A percentile compares a stretch with the other conserved stretches of the same genome.
Conservation (phyloP, 1,140 invertebrate genomes). For the Ceratoteleas bidentatus region DNA sequence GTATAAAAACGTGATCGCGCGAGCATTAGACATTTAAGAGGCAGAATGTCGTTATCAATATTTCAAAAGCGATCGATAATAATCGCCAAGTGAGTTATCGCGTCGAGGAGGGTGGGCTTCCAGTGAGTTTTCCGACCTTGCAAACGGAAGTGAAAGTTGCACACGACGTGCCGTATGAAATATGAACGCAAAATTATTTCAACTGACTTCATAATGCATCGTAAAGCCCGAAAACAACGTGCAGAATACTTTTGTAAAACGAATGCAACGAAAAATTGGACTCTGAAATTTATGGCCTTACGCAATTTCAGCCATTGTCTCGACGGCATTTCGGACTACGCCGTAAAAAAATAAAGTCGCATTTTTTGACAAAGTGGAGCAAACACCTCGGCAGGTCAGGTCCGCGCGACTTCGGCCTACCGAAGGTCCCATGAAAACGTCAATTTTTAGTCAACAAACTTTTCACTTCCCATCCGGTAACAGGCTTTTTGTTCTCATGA, state of each 20-base stretch:
- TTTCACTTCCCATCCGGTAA: too few species aligned
- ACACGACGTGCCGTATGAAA: too few species aligned
- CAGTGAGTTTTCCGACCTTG: slow-evolving; percentile 57
- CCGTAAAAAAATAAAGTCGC: slow-evolving; percentile 44
- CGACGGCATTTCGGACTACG: slow-evolving; percentile 4
- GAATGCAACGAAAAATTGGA: slow-evolving; percentile 30
- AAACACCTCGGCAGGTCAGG: slow-evolving; percentile 1
- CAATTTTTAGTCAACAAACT: too few species aligned
- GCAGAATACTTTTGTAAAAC: slow-evolving; percentile 32
- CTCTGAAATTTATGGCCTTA: slow-evolving; percentile 33
- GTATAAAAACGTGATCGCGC: too few species aligned
- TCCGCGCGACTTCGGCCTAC: too few species aligned
- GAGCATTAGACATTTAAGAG: slow-evolving; percentile 37
- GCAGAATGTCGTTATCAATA: slow-evolving; percentile 61
- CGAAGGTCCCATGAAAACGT: too few species aligned
- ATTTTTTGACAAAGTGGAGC: slow-evolving; percentile 36
- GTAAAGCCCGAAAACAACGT: slow-evolving; percentile 38
- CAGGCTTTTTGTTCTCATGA: too few species aligned
- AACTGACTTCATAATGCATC: slow-evolving; percentile 35
- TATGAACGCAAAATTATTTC: slow-evolving; percentile 47
- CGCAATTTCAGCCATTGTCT: slow-evolving; percentile 28
- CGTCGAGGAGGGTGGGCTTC: slow-evolving; percentile 30
- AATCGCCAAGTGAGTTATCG: slow-evolving; percentile 50
- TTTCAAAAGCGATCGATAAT: slow-evolving; percentile 66
- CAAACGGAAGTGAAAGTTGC: slow-evolving; percentile 55